A percentile compares a stretch with the other conserved stretches of the same genome.
phyloP scores from a whole-genome alignment of 2,888 invertebrate species.

The Conchocele bisecta region DNA sequence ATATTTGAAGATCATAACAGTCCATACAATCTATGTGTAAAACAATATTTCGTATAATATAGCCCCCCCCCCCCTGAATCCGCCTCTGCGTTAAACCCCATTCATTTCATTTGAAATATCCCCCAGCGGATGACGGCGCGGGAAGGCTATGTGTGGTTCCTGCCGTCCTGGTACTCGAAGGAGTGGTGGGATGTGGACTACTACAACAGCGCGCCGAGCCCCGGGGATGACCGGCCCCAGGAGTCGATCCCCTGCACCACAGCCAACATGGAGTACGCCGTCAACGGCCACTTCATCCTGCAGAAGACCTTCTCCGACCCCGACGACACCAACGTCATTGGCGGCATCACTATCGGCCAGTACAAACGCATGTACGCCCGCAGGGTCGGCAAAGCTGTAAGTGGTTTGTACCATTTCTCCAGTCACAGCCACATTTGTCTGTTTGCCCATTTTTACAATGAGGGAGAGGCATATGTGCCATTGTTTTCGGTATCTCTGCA shows the following conservation, averaged over 20 bases:
- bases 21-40: too few relatives aligned
- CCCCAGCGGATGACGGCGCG: constrained; percentile 82
- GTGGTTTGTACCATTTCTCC: constrained; percentile 17
- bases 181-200: constrained; percentile 87
- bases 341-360: constrained; percentile 85
- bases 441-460: not conserved
- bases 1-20: too few relatives aligned
- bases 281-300: constrained; percentile 89
- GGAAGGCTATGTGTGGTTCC: constrained; percentile 93
- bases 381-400: constrained; percentile 70
- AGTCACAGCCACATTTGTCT: too few relatives aligned
- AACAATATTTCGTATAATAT: too few relatives aligned
- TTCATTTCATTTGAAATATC: too few relatives aligned
- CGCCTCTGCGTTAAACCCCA: too few relatives aligned
- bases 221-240: constrained; percentile 67
- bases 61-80: too few relatives aligned
- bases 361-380: constrained; percentile 84
- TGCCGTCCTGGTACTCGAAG: constrained; percentile 87
- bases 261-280: constrained; percentile 86
- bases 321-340: constrained; percentile 86
- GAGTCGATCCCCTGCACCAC: constrained; percentile 86
- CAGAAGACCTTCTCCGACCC: constrained; percentile 88
- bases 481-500: not conserved
- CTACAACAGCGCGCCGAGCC: constrained; percentile 72
- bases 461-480: not conserved